A percentile compares a stretch with the other conserved stretches of the same genome.
These are phyloP conservation scores for Sebastes diaconus DNA, from an alignment of 2,797 vertebrate species.

Conservation along the genomic window DNA sequence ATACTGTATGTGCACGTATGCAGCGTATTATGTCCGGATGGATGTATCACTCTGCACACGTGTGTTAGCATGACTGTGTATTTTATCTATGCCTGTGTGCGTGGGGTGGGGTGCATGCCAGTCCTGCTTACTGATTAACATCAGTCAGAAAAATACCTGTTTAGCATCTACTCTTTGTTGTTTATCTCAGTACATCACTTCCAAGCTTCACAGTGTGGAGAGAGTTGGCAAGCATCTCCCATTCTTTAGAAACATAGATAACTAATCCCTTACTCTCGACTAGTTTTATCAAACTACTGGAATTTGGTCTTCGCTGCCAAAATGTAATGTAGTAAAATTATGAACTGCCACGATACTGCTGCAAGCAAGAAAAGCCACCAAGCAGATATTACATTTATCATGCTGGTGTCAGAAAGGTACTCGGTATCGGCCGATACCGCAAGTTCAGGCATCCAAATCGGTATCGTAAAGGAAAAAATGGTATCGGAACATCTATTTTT, in stretches of 20 bases:
- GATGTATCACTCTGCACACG: not conserved
- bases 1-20: not conserved
- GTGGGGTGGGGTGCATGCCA: accelerated
- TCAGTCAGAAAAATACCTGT: conserved; percentile 8
- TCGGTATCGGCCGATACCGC: too few relatives aligned
- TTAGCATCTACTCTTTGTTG: conserved; percentile 12
- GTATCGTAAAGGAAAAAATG: too few relatives aligned
- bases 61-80: not conserved
- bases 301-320: conserved; percentile 2
- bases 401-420: too few relatives aligned
- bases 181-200: not conserved
- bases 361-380: not conserved
- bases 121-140: conserved; percentile 7
- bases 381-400: too few relatives aligned
- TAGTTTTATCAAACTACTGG: not conserved
- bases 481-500: too few relatives aligned
- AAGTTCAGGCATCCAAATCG: too few relatives aligned
- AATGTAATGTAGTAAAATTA: not conserved
- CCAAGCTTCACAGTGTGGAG: not conserved
- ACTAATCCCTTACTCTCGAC: not conserved
- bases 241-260: not conserved
- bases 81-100: not conserved
- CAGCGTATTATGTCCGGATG: not conserved
- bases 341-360: not conserved
- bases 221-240: not conserved